phyloP scores from a whole-genome alignment of 2,888 invertebrate genomes.

The Watsonalla cultraria region DNA sequence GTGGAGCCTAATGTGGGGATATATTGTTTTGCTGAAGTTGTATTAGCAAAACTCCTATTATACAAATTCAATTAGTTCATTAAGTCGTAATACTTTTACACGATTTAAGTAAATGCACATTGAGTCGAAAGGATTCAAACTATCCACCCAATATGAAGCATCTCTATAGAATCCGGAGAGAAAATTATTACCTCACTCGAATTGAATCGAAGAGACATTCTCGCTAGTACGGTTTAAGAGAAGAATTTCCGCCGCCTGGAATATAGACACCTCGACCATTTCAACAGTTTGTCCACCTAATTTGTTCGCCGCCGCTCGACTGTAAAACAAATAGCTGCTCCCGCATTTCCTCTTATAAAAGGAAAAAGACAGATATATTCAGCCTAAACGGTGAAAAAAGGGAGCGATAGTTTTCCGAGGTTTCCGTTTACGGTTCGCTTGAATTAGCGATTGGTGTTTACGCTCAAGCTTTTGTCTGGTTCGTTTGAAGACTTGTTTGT shows the following conservation, averaged over 20 bases:
- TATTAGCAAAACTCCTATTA: too few species aligned
- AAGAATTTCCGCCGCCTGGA: slow-evolving; percentile 66
- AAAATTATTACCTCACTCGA: slow-evolving; percentile 67
- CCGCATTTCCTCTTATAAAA: slow-evolving; percentile 60
- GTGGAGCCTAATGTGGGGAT: slow-evolving; percentile 1
- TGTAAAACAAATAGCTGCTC: slow-evolving; percentile 75
- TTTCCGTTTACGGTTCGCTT: slow-evolving; percentile 46
- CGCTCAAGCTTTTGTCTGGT: slow-evolving; percentile 66
- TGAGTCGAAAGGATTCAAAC: neutral
- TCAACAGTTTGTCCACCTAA: slow-evolving; percentile 78
- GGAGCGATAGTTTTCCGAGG: slow-evolving; percentile 53
- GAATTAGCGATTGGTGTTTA: slow-evolving; percentile 68
- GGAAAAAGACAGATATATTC: slow-evolving; percentile 63
- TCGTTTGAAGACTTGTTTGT: slow-evolving; percentile 62
- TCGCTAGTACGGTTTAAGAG: slow-evolving; percentile 51
- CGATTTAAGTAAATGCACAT: too few species aligned
- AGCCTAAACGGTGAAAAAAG: slow-evolving; percentile 45
- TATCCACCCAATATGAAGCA: slow-evolving; percentile 15
- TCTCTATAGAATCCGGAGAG: slow-evolving; percentile 50
- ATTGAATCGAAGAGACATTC: slow-evolving; percentile 59
- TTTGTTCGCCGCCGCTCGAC: slow-evolving; percentile 75
- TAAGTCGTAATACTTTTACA: too few species aligned
- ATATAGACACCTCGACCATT: slow-evolving; percentile 74
- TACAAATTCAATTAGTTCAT: too few species aligned
- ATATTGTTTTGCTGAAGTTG: too few species aligned